Evolutionary conservation across 2,113 vertebrate genomes (phyloP).

Genomic region (Seriola rivoliana): DNA sequence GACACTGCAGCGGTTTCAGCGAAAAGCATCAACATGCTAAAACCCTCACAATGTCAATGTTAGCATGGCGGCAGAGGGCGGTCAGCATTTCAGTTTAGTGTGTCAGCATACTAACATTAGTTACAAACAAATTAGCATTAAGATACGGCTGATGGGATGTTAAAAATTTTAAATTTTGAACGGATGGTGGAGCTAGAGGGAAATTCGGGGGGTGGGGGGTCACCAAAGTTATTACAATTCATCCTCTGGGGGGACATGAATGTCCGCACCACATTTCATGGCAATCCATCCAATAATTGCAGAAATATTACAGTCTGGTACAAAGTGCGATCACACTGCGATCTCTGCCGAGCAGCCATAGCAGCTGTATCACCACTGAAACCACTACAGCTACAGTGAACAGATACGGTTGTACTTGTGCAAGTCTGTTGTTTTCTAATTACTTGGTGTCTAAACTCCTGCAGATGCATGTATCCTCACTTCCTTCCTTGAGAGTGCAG

Average conservation of each 20-base stretch:
- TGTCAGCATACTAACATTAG: not conserved
- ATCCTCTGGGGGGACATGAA: not conserved
- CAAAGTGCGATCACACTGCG: not conserved
- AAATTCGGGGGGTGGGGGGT: not conserved
- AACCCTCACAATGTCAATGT: too few relatives aligned
- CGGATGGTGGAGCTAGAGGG: not conserved
- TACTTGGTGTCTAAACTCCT: not conserved
- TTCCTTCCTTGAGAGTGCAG: constrained; percentile 28
- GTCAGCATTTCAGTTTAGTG: too few relatives aligned
- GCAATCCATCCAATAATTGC: not conserved
- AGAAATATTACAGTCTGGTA: not conserved
- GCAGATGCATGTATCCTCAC: constrained; percentile 32
- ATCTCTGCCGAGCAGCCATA: too few relatives aligned
- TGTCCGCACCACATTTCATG: not conserved
- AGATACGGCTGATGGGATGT: not conserved
- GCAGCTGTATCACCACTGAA: not conserved
- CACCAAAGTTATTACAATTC: not conserved
- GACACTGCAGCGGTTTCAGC: too few relatives aligned
- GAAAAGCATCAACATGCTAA: too few relatives aligned
- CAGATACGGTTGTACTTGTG: not conserved
- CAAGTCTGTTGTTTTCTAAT: constrained; percentile 2
- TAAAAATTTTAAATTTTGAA: not conserved
- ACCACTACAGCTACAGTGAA: not conserved
- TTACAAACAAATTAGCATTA: not conserved
- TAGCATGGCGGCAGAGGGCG: too few relatives aligned